A percentile compares a stretch with the other conserved stretches of the same genome.
Evolutionary conservation across 1,140 invertebrate species (phyloP).

Genomic region (Sycophila sp.): DNA sequence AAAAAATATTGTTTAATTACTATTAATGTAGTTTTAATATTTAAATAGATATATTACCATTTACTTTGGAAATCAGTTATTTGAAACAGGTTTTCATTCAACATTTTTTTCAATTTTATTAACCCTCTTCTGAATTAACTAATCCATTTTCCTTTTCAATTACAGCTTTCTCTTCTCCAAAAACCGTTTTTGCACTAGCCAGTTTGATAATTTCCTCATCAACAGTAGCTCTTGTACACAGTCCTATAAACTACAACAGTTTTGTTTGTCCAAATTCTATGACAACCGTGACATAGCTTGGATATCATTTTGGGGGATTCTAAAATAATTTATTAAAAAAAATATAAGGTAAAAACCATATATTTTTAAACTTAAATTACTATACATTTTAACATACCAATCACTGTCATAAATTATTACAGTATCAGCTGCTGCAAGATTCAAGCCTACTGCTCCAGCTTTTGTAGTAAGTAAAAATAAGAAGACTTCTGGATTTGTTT

Average conservation of each 20-base stretch:
- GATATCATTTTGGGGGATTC: constrained; percentile 80
- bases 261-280: constrained; percentile 81
- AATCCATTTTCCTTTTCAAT: constrained; percentile 67
- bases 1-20: background rate
- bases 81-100: constrained; percentile 23
- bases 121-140: constrained; percentile 46
- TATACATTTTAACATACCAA: constrained; percentile 63
- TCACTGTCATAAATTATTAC: constrained; percentile 83
- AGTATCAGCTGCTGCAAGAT: constrained; percentile 79
- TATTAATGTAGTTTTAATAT: background rate
- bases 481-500: constrained; percentile 65
- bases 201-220: constrained; percentile 76
- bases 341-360: background rate
- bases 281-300: constrained; percentile 84
- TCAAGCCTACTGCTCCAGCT: constrained; percentile 78
- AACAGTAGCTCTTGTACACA: constrained; percentile 75
- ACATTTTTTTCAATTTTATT: constrained; percentile 16
- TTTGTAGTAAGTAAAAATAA: constrained; percentile 73
- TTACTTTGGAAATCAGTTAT: constrained; percentile 12
- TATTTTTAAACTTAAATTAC: background rate
- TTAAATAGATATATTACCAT: constrained; percentile 37
- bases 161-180: constrained; percentile 79
- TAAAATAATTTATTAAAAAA: constrained; percentile 47
- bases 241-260: constrained; percentile 78
- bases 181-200: constrained; percentile 73